A percentile compares a stretch with the other conserved stretches of the same genome.
Conservation (phyloP, 2,113 vertebrate species). For the Panthera tigris region DNA sequence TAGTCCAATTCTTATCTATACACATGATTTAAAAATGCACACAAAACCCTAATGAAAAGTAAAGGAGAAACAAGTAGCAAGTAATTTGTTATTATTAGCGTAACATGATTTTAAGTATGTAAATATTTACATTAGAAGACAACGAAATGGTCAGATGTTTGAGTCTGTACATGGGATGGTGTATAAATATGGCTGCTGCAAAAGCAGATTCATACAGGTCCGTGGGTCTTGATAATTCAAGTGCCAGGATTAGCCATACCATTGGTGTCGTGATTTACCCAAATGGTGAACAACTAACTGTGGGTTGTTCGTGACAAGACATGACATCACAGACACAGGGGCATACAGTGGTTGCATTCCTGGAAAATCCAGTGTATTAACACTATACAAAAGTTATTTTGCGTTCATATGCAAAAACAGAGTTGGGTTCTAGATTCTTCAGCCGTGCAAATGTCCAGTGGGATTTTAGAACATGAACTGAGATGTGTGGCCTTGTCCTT, state of each 20-base stretch:
- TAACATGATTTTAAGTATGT: not conserved
- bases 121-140: not conserved
- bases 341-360: not conserved
- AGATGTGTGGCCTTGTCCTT: not conserved
- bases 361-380: not conserved
- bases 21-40: not conserved
- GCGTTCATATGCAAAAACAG: not conserved
- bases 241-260: not conserved
- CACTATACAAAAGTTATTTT: not conserved
- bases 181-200: not conserved
- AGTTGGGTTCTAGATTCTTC: not conserved
- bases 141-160: not conserved
- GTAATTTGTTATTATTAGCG: not conserved
- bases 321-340: not conserved
- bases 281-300: not conserved
- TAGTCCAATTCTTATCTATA: not conserved
- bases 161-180: not conserved
- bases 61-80: constrained; percentile 11
- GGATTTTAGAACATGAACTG: not conserved
- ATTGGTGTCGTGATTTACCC: not conserved
- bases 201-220: too few relatives aligned
- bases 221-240: fast-evolving
- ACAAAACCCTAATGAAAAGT: not conserved
- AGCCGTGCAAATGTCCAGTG: not conserved
- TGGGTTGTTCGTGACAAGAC: not conserved